Base-by-base conservation (phyloP, 1,140 invertebrate species). In the Cyphomyrmex costatus region DNA sequence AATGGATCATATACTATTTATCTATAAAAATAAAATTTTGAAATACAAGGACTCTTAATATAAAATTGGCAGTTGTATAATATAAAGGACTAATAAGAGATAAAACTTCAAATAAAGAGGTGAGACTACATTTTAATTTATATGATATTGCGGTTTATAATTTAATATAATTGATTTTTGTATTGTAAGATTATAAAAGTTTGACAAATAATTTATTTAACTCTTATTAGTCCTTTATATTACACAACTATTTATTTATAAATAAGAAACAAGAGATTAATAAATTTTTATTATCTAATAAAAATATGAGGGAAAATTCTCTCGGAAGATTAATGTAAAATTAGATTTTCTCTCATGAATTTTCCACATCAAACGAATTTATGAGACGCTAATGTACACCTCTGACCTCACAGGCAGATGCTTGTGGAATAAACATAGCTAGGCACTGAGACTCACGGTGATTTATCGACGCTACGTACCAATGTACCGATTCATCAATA, bases 361-460 rank as follows among this genome's bases (percentile, higher is more conserved):
- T 83, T 83, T 24, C 27, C n/a, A 27, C 68, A 46, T 71, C 19
- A 82, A 30, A 73, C 53, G 36, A 73, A 71, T 80, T 74, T 73
- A 83, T 58, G 36, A 21, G 68, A 73, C 53, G 24, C 24, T 83
- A 74, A 73, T 83, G 42, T 60, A 74, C 53, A 71, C 36, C 53
- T 61, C 24, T n/a, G 53, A 83, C 24, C 68, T n/a, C 68, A 33
- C 68, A 33, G 16, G 10, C 68, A 33, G 68, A 60, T 16, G 36
- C 58, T 83, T 60, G 30, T 60, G 14, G 53, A 74, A 27, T 74
- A 83, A 83, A 83, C 68, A 83, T 73, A 46, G 16, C 63, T 14
- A 66, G 51, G 7, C 14, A 24, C 36, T 46, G 46, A 63, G n/a
- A 21, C 36, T 74, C 79, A 24, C 33, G 19, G 33, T 83, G 79